Evolutionary conservation across 2,888 invertebrate genomes (phyloP).

Genomic region (Meiosimyza platycephala): DNA sequence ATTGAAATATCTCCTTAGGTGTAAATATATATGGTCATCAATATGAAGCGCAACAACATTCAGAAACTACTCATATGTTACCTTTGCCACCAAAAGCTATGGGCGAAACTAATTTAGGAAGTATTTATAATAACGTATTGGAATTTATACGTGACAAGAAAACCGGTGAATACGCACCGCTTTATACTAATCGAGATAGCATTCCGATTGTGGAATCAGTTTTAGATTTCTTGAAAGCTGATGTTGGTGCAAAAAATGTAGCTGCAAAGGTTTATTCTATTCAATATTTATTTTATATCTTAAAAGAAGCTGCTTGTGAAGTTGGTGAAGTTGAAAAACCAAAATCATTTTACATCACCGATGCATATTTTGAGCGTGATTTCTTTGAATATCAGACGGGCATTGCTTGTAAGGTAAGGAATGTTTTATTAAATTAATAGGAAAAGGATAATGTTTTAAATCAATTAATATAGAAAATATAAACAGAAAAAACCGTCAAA

Average conservation of each 20-base stretch:
- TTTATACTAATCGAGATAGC: conserved; percentile 65
- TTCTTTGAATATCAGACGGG: conserved; percentile 58
- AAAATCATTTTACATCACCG: conserved; percentile 52
- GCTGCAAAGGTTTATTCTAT: conserved; percentile 55
- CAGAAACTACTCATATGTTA: conserved; percentile 68
- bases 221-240: conserved; percentile 53
- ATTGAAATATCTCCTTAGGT: conserved; percentile 41
- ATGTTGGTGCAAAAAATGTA: conserved; percentile 49
- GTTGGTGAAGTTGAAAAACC: conserved; percentile 50
- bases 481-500: neutral
- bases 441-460: neutral
- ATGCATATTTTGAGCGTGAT: conserved; percentile 57
- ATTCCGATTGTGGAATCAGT: conserved; percentile 60
- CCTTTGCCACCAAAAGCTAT: conserved; percentile 65
- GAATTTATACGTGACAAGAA: conserved; percentile 60
- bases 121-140: conserved; percentile 65
- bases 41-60: conserved; percentile 65
- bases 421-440: conserved; percentile 10
- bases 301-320: conserved; percentile 58
- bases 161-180: conserved; percentile 58
- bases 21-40: conserved; percentile 66
- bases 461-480: neutral
- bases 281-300: conserved; percentile 57
- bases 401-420: conserved; percentile 62
- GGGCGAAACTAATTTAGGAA: conserved; percentile 55